Base-by-base conservation (phyloP, 1,140 invertebrate species). In the Delia radicum region DNA sequence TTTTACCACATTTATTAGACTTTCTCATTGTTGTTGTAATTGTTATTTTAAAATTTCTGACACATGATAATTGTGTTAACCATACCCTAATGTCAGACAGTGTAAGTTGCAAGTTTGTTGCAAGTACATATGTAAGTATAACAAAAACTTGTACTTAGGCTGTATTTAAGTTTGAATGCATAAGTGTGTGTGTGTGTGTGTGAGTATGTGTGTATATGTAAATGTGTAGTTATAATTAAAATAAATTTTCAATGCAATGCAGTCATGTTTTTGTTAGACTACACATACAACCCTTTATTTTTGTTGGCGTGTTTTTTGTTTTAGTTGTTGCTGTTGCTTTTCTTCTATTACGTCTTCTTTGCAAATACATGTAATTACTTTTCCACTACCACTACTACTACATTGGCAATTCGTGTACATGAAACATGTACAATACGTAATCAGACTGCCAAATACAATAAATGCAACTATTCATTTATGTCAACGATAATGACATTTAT, bases 401-500 rank as follows among this genome's bases (percentile, higher is more conserved):
- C n/a, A n/a, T 42, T 42, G 37, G 37, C n/a, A 42, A 15, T 10
- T 21, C 48, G 24, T 55, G 48, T 55, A n/a, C 48, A 55, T 55
- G 48, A 8, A 10, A 55, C 48, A 55, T 55, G 48, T 55, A 21
- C n/a, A 21, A 55, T 55, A 21, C 65, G 65, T 69, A 69, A 69
- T 69, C 65, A 69, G 65, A 74, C 75, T 81, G 80, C 79, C 81
- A 83, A 83, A 83, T 83, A 80, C 81, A 83, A 81, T 83, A 80
- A 83, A 80, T 83, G 81, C 81, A 81, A 80, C 81, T 83, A 83
- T 83, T 83, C 81, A 83, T 83, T 83, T 83, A 83, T 83, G 81
- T 83, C 81, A 83, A 78, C 81, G 79, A 76, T 81, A 83, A 83
- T 83, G 81, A 83, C 81, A 83, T 81, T 83, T 81, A 69, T 81